These are phyloP conservation scores for Trissoscelio sp. DNA, from an alignment of 2,888 invertebrate genomes.

Conservation along the genomic window DNA sequence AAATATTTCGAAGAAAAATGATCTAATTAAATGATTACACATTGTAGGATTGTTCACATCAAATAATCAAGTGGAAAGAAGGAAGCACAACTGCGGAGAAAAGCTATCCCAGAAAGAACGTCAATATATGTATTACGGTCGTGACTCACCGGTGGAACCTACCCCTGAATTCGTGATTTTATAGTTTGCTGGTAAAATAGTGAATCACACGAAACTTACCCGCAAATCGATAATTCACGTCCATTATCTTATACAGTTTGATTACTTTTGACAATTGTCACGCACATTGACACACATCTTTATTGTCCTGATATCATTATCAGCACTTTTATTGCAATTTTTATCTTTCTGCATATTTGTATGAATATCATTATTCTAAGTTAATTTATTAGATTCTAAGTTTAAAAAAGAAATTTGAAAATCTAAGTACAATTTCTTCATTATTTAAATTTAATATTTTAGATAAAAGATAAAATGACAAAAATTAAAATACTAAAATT, in stretches of 20 bases:
- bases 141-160: slow-evolving; percentile 53
- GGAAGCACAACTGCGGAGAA: too few species aligned
- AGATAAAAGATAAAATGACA: too few species aligned
- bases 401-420: too few species aligned
- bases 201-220: slow-evolving; percentile 63
- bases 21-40: too few species aligned
- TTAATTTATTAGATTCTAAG: not conserved
- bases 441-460: too few species aligned
- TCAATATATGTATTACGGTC: slow-evolving; percentile 43
- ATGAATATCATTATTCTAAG: not conserved
- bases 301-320: slow-evolving; percentile 1
- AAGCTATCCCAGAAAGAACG: slow-evolving; percentile 48
- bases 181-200: slow-evolving; percentile 54
- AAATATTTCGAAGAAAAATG: too few species aligned
- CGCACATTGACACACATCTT: slow-evolving; percentile 16
- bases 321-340: not conserved
- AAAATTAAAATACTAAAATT: too few species aligned
- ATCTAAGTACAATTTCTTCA: too few species aligned
- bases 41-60: too few species aligned
- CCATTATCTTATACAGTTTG: slow-evolving; percentile 56
- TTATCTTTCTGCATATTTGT: not conserved
- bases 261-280: slow-evolving; percentile 56
- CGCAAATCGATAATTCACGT: slow-evolving; percentile 45
- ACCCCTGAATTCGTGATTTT: slow-evolving; percentile 62
- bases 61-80: too few species aligned